Base-by-base conservation (phyloP, 2,797 vertebrate genomes). In the Potorous gilbertii region DNA sequence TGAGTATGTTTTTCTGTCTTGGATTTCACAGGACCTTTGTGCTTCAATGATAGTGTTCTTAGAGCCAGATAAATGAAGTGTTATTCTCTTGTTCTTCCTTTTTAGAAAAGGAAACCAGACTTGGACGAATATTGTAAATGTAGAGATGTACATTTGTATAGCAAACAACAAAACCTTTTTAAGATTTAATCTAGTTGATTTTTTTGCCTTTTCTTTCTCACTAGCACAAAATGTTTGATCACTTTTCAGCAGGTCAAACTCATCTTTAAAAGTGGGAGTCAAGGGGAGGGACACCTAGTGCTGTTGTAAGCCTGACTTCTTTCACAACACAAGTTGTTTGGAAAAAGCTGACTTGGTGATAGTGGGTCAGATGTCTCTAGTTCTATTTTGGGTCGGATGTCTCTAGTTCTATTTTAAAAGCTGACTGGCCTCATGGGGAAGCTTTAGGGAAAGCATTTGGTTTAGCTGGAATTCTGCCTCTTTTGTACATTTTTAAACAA, bases 111-210 rank as follows among this genome's bases (percentile, higher is more conserved):
- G 89, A 92, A 96, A 90, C 95, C 90, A 54, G 46, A 92, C 94
- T 56, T 91, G 24, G 74, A 59, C 29, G 93, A 91, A 92, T 89
- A 54, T 94, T 98, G 96, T 97, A 96, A 98, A 98, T 95, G 98
- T 98, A 97, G 94, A 74, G 91, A 28, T 98, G 98, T 98, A 97
- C 97, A 98, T 98, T 98, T 98, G 97, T 98, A 98, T 96, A 98
- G 98, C 97, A 95, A 94, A 97, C 94, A 94, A 91, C 87, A 96
- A 92, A 97, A 92, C 90, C 96, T 97, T 98, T 98, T 98, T 97
- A 98, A 97, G 97, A 90, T 96, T 92, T 97, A 90, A 97, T 95
- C 97, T 96, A 55, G 92, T 74, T 96, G 93, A 92, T 0, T 0
- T 87, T 87, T 81, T 87, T 87, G 40, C 74, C 97, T 97, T 89